These are phyloP conservation scores for Ammodytes marinus DNA, from an alignment of 2,113 vertebrate species.

Conservation along the genomic window DNA sequence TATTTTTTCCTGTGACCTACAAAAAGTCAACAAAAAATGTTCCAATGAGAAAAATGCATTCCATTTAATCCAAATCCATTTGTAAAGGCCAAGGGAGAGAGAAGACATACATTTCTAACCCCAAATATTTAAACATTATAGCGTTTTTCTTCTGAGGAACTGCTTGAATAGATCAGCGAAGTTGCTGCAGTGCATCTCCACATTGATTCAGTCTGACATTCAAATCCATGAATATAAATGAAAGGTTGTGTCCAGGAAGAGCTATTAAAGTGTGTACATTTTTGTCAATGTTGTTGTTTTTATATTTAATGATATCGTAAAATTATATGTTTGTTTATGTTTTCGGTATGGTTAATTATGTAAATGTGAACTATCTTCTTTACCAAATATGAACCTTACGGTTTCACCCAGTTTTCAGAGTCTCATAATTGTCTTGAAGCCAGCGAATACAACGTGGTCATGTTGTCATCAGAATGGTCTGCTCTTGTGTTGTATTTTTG, in stretches of 20 bases:
- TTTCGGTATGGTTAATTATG: background rate
- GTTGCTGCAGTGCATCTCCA: background rate
- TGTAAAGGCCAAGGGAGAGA: background rate
- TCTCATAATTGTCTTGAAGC: background rate
- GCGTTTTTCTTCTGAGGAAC: background rate
- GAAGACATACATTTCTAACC: background rate
- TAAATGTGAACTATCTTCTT: background rate
- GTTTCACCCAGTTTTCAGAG: slow-evolving; percentile 2
- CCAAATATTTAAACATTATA: background rate
- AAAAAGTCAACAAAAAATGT: background rate
- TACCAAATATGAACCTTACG: background rate
- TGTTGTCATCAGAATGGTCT: background rate
- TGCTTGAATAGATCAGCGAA: background rate
- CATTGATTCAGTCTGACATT: background rate
- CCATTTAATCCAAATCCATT: background rate
- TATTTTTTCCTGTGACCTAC: background rate
- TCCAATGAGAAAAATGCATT: background rate
- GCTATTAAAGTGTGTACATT: background rate
- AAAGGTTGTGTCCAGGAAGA: background rate
- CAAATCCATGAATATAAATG: background rate
- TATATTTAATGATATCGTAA: background rate
- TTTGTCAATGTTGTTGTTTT: slow-evolving; percentile 2
- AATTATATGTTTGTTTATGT: background rate
- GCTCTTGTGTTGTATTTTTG: background rate
- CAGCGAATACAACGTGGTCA: background rate